Percentiles rank a stretch among this genome's conserved stretches.
These are phyloP conservation scores for Rallus limicola DNA, from an alignment of 2,113 vertebrate genomes.

Conservation along the genomic window DNA sequence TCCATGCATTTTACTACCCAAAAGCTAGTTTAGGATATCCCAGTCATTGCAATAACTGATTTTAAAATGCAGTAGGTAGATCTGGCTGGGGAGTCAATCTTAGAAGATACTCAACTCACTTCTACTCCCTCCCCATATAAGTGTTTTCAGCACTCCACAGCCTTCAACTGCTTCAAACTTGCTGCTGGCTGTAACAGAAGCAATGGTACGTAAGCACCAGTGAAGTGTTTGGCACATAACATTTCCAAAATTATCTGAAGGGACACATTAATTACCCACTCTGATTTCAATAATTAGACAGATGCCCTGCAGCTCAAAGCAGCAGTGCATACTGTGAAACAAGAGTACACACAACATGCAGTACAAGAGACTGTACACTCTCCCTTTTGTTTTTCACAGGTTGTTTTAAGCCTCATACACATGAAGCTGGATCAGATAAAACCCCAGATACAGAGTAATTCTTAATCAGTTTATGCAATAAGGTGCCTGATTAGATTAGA, in stretches of 20 bases:
- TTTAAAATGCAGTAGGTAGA: not conserved
- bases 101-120: not conserved
- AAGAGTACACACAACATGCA: not conserved
- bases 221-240: not conserved
- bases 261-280: not conserved
- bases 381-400: not conserved
- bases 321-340: not conserved
- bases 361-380: not conserved
- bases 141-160: not conserved
- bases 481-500: not conserved
- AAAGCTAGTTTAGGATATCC: not conserved
- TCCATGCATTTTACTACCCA: not conserved
- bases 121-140: not conserved
- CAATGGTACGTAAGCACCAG: not conserved
- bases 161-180: not conserved
- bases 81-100: not conserved
- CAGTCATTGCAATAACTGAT: not conserved
- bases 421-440: not conserved
- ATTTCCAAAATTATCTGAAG: not conserved
- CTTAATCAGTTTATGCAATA: rapidly evolving
- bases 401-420: not conserved
- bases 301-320: not conserved
- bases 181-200: not conserved
- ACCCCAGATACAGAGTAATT: not conserved
- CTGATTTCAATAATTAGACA: not conserved